These are phyloP conservation scores for Lacerta viridis DNA, from an alignment of 2,797 vertebrate species.

Conservation along the genomic window DNA sequence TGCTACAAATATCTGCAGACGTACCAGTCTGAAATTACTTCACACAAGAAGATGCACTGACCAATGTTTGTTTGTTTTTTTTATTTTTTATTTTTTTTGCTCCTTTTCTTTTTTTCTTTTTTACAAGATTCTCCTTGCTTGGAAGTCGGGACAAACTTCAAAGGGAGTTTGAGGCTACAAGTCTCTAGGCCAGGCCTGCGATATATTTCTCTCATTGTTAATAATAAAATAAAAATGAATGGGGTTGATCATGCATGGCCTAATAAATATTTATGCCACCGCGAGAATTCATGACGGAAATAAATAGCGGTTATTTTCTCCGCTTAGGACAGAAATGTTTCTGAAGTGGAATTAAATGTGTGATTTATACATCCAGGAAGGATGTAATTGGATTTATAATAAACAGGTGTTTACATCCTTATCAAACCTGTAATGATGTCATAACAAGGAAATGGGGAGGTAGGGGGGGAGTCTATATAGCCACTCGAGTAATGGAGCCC, in stretches of 20 bases:
- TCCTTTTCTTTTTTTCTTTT: no score
- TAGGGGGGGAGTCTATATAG: background rate
- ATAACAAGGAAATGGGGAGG: constrained; percentile 25
- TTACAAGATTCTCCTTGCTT: background rate
- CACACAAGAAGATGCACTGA: no score
- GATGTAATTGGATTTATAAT: constrained; percentile 59
- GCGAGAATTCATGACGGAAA: constrained; percentile 51
- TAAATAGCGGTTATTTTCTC: constrained; percentile 54
- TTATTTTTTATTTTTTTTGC: no score
- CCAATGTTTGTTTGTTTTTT: no score
- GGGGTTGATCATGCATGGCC: constrained; percentile 7
- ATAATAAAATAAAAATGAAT: constrained; percentile 1
- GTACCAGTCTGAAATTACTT: background rate
- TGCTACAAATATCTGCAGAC: no score
- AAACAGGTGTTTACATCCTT: constrained; percentile 61
- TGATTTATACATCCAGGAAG: constrained; percentile 48
- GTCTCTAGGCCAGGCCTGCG: background rate
- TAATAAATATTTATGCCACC: constrained; percentile 53
- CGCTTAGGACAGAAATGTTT: constrained; percentile 54
- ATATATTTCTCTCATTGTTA: background rate
- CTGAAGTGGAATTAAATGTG: constrained; percentile 53
- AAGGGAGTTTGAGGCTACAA: background rate
- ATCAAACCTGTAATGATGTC: constrained; percentile 54
- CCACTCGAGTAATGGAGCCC: background rate
- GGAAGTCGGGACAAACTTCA: background rate